A percentile compares a stretch with the other conserved stretches of the same genome.
phyloP scores from a whole-genome alignment of 2,888 invertebrate species.

The Odiellus spinosus region DNA sequence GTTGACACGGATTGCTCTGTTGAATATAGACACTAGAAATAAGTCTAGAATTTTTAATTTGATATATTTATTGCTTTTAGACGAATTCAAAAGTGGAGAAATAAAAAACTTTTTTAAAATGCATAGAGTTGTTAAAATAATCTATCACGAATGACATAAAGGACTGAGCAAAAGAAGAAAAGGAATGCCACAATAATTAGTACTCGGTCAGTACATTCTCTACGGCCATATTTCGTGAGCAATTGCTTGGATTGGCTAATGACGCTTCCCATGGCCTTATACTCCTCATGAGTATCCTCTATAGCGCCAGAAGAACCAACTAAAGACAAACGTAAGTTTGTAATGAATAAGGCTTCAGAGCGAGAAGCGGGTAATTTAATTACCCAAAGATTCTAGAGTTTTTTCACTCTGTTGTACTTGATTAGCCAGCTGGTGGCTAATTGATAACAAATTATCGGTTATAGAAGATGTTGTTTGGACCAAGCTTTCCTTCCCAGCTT shows the following conservation, averaged over 20 bases:
- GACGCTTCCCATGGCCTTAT: conserved; percentile 67
- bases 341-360: no score
- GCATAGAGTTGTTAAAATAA: conserved; percentile 37
- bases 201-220: conserved; percentile 90
- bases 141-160: conserved; percentile 83
- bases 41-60: no score
- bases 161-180: conserved; percentile 74
- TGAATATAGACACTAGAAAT: no score
- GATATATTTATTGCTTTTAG: no score
- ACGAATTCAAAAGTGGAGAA: no score
- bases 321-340: conserved; percentile 1
- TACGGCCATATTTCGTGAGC: conserved; percentile 77
- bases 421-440: conserved; percentile 69
- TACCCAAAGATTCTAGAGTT: conserved; percentile 58
- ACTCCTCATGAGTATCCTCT: conserved; percentile 55
- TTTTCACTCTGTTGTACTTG: conserved; percentile 73
- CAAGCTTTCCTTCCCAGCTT: conserved; percentile 15
- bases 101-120: no score
- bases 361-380: no score
- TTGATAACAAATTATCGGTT: conserved; percentile 66
- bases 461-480: conserved; percentile 12
- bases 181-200: conserved; percentile 69
- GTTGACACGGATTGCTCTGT: no score
- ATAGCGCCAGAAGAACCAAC: conserved; percentile 35
- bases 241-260: conserved; percentile 80